Percentiles rank a stretch among this genome's conserved stretches.
Evolutionary conservation across 2,113 vertebrate species (phyloP).

Genomic region (Dipodomys merriami): DNA sequence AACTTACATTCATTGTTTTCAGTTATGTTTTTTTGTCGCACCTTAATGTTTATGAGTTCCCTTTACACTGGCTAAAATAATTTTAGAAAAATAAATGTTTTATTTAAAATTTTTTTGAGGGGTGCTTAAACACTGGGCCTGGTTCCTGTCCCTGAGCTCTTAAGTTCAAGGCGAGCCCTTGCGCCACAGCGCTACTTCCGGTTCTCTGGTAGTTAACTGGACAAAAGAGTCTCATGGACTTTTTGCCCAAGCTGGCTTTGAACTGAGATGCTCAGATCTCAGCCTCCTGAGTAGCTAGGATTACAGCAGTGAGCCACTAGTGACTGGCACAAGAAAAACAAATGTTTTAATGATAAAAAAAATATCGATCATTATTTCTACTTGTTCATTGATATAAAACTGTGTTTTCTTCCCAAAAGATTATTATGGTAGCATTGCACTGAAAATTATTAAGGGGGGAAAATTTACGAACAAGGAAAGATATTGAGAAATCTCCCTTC

Average conservation of each 20-base stretch:
- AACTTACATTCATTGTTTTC: not conserved
- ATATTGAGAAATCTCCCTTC: not conserved
- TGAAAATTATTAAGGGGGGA: constrained; percentile 12
- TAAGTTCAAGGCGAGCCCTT: too few species aligned
- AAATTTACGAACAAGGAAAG: constrained; percentile 26
- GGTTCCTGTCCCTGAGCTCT: too few species aligned
- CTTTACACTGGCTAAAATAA: not conserved
- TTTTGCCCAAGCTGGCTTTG: too few species aligned
- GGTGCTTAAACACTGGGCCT: too few species aligned
- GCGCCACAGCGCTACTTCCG: too few species aligned
- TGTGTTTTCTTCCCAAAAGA: not conserved
- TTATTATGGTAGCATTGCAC: not conserved
- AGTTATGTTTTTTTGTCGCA: not conserved
- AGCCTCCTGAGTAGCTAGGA: too few species aligned
- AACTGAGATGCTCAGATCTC: too few species aligned
- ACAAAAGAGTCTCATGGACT: too few species aligned
- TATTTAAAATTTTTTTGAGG: too few species aligned
- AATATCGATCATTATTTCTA: not conserved
- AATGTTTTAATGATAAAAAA: constrained; percentile 19
- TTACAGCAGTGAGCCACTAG: too few species aligned
- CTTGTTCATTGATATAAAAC: constrained; percentile 3
- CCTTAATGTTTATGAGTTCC: not conserved
- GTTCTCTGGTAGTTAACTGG: too few species aligned
- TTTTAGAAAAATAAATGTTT: not conserved
- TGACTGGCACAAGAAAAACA: not conserved